phyloP scores from a whole-genome alignment of 1,140 invertebrate genomes.

The Leguminivora glycinivorella region DNA sequence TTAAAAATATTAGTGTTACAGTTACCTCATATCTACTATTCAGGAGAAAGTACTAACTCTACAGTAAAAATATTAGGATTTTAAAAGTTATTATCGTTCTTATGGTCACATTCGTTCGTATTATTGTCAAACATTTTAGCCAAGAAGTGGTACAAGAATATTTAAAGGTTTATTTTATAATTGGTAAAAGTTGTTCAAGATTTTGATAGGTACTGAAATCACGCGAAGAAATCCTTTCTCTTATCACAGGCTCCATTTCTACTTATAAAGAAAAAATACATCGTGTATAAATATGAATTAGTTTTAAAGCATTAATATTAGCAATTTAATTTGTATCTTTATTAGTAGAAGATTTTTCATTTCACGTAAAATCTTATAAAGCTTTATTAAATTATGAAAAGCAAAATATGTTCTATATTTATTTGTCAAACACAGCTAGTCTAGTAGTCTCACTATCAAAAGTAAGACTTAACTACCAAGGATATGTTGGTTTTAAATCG shows the following conservation, averaged over 20 bases:
- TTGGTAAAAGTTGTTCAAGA: background rate
- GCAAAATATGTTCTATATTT: slow-evolving; percentile 47
- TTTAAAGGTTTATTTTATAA: background rate
- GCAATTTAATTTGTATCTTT: background rate
- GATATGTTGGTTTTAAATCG: background rate
- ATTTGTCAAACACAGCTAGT: slow-evolving; percentile 78
- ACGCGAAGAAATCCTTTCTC: background rate
- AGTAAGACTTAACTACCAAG: slow-evolving; percentile 35
- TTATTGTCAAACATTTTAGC: slow-evolving; percentile 19
- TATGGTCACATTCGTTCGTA: slow-evolving; percentile 12
- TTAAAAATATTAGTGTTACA: slow-evolving; percentile 17
- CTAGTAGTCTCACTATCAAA: slow-evolving; percentile 42
- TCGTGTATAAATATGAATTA: background rate
- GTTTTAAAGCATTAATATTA: background rate
- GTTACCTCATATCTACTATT: slow-evolving; percentile 31
- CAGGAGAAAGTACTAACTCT: slow-evolving; percentile 40
- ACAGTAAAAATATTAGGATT: slow-evolving; percentile 43
- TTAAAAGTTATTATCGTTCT: slow-evolving; percentile 18
- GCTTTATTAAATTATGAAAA: slow-evolving; percentile 39
- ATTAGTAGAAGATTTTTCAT: slow-evolving; percentile 38
- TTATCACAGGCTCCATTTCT: slow-evolving; percentile 16
- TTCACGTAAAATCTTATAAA: slow-evolving; percentile 41
- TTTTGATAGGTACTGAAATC: background rate
- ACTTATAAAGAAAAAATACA: background rate
- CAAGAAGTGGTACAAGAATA: background rate